Percentiles rank a stretch among this genome's conserved stretches.
Conservation (phyloP, 2,888 invertebrate species). For the Cyrtodaria siliqua region DNA sequence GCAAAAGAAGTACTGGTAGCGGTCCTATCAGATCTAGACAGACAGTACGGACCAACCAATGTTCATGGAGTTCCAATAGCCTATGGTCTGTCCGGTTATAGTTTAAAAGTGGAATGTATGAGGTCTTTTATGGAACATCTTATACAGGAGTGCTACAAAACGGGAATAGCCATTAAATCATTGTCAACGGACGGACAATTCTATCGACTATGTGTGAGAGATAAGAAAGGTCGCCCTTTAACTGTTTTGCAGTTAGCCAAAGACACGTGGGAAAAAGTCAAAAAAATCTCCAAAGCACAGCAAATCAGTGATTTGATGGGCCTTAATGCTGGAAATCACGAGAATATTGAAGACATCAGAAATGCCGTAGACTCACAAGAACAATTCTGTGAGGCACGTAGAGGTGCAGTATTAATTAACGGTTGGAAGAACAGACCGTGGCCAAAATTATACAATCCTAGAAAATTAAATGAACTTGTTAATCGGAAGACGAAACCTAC, state of each 20-base stretch:
- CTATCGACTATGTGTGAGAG: not conserved
- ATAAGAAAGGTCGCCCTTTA: constrained; percentile 9
- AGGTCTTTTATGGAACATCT: constrained; percentile 1
- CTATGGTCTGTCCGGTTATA: constrained; percentile 27
- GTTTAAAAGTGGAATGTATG: constrained; percentile 11
- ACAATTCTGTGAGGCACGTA: not conserved
- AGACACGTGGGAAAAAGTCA: constrained; percentile 17
- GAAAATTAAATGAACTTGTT: not conserved
- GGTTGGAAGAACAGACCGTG: constrained; percentile 2
- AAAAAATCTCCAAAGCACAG: constrained; percentile 11
- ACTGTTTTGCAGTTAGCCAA: constrained; percentile 19
- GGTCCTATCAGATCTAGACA: constrained; percentile 31
- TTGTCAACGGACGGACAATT: constrained; percentile 30
- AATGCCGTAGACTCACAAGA: not conserved
- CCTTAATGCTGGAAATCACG: not conserved
- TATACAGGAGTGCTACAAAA: not conserved
- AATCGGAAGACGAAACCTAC: not conserved
- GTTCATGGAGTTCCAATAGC: constrained; percentile 16
- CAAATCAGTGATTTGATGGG: constrained; percentile 8
- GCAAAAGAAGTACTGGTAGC: constrained; percentile 31
- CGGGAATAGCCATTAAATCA: constrained; percentile 1
- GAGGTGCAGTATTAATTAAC: constrained; percentile 5
- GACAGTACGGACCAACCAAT: not conserved
- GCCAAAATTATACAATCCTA: constrained; percentile 19
- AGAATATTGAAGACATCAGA: not conserved